Percentiles rank a stretch among this genome's conserved stretches.
These are phyloP conservation scores for human DNA, from an alignment of 2,113 vertebrate genomes.

Conservation along the genomic window DNA sequence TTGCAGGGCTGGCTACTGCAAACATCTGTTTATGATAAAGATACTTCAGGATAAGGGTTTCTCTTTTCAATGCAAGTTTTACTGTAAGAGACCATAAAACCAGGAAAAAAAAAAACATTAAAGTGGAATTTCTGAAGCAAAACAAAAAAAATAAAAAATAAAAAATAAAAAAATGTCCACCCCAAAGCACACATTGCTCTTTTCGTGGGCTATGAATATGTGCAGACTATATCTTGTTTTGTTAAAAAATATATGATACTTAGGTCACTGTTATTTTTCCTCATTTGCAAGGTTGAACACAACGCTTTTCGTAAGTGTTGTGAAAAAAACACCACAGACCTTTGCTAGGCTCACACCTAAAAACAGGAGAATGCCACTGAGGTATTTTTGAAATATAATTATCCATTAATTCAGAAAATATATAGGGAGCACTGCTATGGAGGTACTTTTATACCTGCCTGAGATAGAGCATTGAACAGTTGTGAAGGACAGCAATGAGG, in stretches of 20 bases:
- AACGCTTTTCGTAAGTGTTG: no score
- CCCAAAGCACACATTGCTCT: background rate
- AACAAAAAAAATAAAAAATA: background rate
- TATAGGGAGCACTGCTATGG: background rate
- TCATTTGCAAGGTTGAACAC: background rate
- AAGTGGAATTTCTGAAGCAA: background rate
- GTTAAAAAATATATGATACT: background rate
- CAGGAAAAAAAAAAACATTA: background rate
- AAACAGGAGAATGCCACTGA: background rate
- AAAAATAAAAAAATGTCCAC: background rate
- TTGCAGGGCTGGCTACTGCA: background rate
- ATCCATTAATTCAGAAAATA: background rate
- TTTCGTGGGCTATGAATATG: no score
- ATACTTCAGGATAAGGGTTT: background rate
- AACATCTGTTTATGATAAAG: background rate
- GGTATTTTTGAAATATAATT: background rate
- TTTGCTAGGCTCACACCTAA: background rate
- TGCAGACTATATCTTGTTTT: background rate
- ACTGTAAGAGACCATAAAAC: background rate
- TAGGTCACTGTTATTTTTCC: background rate
- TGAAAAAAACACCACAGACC: background rate
- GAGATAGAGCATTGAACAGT: fast-evolving
- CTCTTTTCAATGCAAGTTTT: background rate
- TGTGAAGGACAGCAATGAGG: background rate
- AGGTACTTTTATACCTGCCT: fast-evolving